phyloP scores from a whole-genome alignment of 2,888 invertebrate species.

The Orgyia antiqua region DNA sequence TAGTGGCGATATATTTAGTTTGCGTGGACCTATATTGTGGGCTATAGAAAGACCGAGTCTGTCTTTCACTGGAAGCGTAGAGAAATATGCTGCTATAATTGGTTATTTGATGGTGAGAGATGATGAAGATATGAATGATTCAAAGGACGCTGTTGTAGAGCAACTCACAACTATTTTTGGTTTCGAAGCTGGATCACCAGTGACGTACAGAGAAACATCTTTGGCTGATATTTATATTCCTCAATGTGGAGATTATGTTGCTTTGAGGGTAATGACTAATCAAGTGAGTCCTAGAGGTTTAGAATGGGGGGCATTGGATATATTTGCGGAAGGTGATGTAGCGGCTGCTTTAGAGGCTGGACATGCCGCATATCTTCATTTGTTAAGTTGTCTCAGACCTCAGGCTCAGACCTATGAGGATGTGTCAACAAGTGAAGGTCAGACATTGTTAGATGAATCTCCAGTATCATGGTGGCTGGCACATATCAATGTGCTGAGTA shows the following conservation, averaged over 20 bases:
- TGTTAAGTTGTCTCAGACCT: constrained; percentile 53
- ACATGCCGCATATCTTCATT: constrained; percentile 52
- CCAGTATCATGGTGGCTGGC: constrained; percentile 34
- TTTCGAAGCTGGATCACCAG: constrained; percentile 43
- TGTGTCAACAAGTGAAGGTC: constrained; percentile 33
- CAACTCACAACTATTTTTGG: constrained; percentile 61
- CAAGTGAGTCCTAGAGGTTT: constrained; percentile 32
- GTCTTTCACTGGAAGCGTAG: constrained; percentile 44
- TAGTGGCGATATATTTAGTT: constrained; percentile 66
- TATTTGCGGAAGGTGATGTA: constrained; percentile 64
- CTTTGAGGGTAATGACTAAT: constrained; percentile 34
- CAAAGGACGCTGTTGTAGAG: constrained; percentile 45
- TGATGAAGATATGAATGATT: constrained; percentile 16
- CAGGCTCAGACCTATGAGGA: constrained; percentile 63
- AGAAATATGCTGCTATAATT: constrained; percentile 42
- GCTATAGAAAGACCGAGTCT: constrained; percentile 57
- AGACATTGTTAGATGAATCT: constrained; percentile 30
- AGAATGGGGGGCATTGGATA: constrained; percentile 66
- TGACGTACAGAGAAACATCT: constrained; percentile 47
- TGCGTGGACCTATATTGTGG: constrained; percentile 68
- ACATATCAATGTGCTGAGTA: constrained; percentile 37
- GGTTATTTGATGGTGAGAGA: constrained; percentile 49
- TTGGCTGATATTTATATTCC: constrained; percentile 58
- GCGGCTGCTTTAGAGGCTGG: constrained; percentile 64
- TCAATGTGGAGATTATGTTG: constrained; percentile 58